These are phyloP conservation scores for Mythimna impura DNA, from an alignment of 2,888 invertebrate species.

Conservation along the genomic window DNA sequence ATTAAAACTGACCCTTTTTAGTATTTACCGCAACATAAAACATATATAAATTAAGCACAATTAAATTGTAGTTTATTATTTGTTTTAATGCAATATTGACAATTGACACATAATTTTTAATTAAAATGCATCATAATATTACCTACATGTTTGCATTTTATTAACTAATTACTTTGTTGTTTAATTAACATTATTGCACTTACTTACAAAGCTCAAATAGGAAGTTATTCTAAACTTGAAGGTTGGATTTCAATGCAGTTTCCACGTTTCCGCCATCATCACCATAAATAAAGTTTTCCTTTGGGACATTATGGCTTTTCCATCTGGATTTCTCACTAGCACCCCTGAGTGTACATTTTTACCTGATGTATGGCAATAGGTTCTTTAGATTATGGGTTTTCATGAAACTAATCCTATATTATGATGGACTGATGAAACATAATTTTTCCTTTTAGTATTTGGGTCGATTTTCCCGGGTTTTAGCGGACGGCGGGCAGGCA, in stretches of 20 bases:
- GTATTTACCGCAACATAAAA: constrained; percentile 8
- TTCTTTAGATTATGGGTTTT: no score
- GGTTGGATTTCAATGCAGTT: background rate
- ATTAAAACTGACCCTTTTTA: background rate
- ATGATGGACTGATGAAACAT: no score
- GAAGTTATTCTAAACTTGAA: background rate
- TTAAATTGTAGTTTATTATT: background rate
- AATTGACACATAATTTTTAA: background rate
- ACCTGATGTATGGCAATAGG: background rate
- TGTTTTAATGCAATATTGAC: background rate
- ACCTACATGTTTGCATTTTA: background rate
- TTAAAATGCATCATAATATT: background rate
- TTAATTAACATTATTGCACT: background rate
- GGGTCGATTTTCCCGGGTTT: no score
- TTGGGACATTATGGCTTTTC: background rate
- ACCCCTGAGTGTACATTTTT: background rate
- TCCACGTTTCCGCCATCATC: no score
- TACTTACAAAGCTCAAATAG: background rate
- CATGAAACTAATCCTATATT: no score
- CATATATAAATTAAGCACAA: background rate
- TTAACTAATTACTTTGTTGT: background rate
- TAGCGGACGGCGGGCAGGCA: no score
- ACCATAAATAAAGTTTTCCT: background rate
- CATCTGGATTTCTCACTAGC: background rate
- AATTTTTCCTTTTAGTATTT: no score